Conservation (phyloP, 2,888 invertebrate species). For the Melangyna quadrimaculata region DNA sequence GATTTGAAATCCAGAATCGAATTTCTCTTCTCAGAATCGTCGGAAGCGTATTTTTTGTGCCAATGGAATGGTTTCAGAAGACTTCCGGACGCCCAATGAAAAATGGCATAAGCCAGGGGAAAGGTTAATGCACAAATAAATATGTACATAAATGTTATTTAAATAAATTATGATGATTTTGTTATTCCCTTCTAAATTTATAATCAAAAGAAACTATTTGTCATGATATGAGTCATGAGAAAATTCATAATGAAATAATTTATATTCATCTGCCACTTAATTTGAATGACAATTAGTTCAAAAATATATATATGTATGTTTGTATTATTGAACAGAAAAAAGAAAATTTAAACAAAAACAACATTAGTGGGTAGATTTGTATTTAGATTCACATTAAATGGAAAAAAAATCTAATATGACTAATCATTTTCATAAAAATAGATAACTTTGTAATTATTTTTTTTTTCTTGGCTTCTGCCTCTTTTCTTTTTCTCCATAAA, state of each 20-base stretch:
- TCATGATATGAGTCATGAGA: neutral
- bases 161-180: neutral
- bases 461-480: neutral
- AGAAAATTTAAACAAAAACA: neutral
- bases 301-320: neutral
- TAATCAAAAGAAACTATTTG: neutral
- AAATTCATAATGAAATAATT: neutral
- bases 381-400: neutral
- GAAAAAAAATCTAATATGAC: neutral
- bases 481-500: neutral
- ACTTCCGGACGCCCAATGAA: too few species aligned
- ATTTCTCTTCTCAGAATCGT: too few species aligned
- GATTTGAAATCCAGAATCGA: too few species aligned
- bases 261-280: slow-evolving; percentile 1
- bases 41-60: too few species aligned
- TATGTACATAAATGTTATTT: too few species aligned
- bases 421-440: slow-evolving; percentile 23
- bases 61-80: too few species aligned
- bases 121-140: too few species aligned
- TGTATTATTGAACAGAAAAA: too few species aligned
- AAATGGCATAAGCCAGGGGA: too few species aligned
- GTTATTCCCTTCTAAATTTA: neutral
- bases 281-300: slow-evolving; percentile 15
- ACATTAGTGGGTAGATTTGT: neutral
- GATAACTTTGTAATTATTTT: slow-evolving; percentile 9